Conservation (phyloP, 2,797 vertebrate species). For the Ptychadena robeensis region DNA sequence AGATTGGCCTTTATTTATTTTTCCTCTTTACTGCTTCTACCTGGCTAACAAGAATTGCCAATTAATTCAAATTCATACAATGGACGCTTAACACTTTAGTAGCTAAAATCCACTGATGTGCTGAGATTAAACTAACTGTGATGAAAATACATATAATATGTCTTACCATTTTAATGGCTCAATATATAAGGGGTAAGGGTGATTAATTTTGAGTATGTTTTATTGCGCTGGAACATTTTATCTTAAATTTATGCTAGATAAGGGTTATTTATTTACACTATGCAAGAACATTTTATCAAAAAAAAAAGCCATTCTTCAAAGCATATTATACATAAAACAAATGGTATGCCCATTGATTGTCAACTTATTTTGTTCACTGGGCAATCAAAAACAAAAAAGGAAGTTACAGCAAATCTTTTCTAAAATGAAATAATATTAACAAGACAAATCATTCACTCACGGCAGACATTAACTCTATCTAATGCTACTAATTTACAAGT, state of each 20-base stretch:
- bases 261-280: neutral
- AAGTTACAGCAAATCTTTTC: slow-evolving; percentile 8
- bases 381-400: neutral
- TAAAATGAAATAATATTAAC: neutral
- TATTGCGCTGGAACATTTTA: neutral
- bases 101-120: neutral
- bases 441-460: slow-evolving; percentile 9
- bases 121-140: neutral
- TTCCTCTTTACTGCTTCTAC: neutral
- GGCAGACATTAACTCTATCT: neutral
- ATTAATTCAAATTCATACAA: neutral
- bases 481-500: slow-evolving; percentile 4
- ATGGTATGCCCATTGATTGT: neutral
- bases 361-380: neutral
- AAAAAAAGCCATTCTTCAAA: neutral
- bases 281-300: neutral
- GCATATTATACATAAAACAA: neutral
- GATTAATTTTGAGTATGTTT: neutral
- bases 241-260: neutral
- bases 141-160: neutral
- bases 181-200: neutral
- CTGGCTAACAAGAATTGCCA: too few species aligned
- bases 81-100: neutral
- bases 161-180: neutral
- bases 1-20: neutral